These are phyloP conservation scores for Stenchaetothrips biformis DNA, from an alignment of 2,888 invertebrate genomes.

Conservation along the genomic window DNA sequence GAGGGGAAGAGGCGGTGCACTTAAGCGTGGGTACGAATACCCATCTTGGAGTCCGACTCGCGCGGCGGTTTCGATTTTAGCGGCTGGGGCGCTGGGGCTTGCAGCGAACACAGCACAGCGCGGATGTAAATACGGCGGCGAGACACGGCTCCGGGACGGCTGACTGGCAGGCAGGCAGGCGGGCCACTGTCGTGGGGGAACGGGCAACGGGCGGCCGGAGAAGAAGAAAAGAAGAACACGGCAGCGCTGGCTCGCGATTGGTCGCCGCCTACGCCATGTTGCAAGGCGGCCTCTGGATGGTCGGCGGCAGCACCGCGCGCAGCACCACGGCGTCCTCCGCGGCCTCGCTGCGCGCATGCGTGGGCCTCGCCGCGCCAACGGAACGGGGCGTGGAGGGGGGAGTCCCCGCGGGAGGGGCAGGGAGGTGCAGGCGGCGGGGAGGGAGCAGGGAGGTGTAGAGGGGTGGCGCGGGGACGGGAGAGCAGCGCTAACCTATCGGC, in stretches of 20 bases:
- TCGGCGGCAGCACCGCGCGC: constrained; percentile 26
- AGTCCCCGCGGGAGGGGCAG: constrained; percentile 26
- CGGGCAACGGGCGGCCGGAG: neutral
- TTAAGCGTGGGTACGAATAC: neutral
- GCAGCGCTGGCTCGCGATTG: neutral
- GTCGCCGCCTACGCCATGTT: neutral
- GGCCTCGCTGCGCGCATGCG: constrained; percentile 22
- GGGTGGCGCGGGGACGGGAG: constrained; percentile 28
- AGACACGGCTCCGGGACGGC: neutral
- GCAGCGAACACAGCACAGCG: neutral
- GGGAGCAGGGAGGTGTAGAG: constrained; percentile 12
- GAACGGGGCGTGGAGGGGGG: constrained; percentile 30
- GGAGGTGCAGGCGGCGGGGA: constrained; percentile 25
- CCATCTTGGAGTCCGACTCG: neutral
- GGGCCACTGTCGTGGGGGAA: constrained; percentile 9
- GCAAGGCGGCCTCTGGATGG: neutral
- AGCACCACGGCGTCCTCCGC: constrained; percentile 26
- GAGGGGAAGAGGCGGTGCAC: neutral
- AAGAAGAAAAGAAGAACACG: neutral
- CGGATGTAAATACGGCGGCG: neutral
- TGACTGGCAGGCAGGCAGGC: neutral
- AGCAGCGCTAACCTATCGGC: constrained; percentile 34
- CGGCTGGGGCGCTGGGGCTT: neutral
- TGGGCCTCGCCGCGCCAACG: constrained; percentile 25
- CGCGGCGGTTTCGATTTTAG: neutral